Evolutionary conservation across 1,140 invertebrate genomes (phyloP).

Genomic region (Bombus sylvicola): DNA sequence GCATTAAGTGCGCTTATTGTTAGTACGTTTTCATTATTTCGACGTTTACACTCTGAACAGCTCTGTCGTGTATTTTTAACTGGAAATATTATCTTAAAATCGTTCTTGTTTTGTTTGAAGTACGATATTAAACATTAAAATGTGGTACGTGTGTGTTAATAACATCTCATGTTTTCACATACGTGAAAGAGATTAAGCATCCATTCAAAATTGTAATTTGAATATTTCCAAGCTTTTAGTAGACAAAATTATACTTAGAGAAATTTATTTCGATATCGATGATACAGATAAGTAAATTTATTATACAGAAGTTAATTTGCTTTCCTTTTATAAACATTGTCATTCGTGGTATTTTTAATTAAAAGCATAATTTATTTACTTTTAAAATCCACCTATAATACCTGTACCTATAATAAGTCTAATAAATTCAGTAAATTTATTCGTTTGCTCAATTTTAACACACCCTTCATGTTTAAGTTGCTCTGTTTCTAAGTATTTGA

Average conservation of each 20-base stretch:
- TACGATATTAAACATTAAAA: background rate
- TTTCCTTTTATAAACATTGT: background rate
- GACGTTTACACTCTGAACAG: background rate
- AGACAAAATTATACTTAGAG: background rate
- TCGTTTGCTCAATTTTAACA: background rate
- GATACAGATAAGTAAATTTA: background rate
- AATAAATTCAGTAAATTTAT: background rate
- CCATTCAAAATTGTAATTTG: background rate
- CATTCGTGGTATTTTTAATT: background rate
- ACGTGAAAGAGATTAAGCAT: background rate
- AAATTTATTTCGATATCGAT: no score
- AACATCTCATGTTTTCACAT: background rate
- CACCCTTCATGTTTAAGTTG: background rate
- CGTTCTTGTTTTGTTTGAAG: background rate
- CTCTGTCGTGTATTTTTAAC: background rate
- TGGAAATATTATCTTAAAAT: background rate
- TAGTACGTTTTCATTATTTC: background rate
- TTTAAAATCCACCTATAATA: background rate
- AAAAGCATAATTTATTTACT: background rate
- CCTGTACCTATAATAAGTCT: no score
- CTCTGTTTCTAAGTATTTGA: background rate
- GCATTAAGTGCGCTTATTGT: background rate
- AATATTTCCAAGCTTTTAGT: background rate
- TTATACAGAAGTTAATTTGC: background rate
- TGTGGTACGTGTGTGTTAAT: background rate